Conservation (phyloP, 2,797 vertebrate species). For the Phataginus tetradactyla region DNA sequence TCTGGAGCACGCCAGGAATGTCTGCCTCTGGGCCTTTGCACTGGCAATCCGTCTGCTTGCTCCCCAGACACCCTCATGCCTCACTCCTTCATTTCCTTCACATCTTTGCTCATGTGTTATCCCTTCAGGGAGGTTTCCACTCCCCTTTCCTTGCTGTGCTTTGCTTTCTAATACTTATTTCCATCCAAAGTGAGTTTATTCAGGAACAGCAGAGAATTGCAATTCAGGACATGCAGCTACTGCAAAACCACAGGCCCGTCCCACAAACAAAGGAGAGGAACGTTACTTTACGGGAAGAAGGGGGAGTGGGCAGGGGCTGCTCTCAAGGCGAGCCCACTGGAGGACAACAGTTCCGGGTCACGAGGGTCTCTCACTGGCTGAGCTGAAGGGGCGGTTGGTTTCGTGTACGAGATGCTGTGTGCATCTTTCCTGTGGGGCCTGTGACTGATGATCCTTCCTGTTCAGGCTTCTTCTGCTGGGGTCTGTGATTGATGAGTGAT, state of each 20-base stretch:
- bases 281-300: background rate
- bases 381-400: background rate
- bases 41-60: too few species aligned
- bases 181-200: background rate
- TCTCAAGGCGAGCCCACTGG: background rate
- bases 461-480: too few species aligned
- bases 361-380: background rate
- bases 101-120: background rate
- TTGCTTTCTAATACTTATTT: background rate
- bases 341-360: background rate
- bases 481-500: too few species aligned
- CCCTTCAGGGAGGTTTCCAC: background rate
- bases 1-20: too few species aligned
- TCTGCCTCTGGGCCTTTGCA: background rate
- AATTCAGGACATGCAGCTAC: background rate
- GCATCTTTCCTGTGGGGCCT: too few species aligned
- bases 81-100: too few species aligned
- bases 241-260: too few species aligned
- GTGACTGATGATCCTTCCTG: too few species aligned
- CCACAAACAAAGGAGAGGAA: background rate
- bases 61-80: background rate
- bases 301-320: too few species aligned
- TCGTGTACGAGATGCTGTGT: background rate
- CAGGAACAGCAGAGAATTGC: background rate
- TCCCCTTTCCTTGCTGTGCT: background rate